A percentile compares a stretch with the other conserved stretches of the same genome.
phyloP scores from a whole-genome alignment of 2,888 invertebrate genomes.

The Cerastis leucographa region DNA sequence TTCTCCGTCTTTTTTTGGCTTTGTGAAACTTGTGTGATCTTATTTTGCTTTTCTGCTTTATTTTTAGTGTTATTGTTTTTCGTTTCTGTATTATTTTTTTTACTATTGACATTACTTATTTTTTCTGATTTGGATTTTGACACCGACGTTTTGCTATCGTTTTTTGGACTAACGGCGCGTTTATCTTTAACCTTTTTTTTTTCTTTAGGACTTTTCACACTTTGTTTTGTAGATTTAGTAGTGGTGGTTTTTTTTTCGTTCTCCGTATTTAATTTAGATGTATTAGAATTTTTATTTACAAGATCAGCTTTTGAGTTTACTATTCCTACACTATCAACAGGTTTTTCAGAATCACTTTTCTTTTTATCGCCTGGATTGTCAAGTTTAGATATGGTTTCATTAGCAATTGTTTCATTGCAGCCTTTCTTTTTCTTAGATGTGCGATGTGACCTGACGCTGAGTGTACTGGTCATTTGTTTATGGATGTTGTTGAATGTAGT shows the following conservation, averaged over 20 bases:
- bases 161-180: conserved; percentile 21
- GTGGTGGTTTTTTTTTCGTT: conserved; percentile 27
- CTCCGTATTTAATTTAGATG: conserved; percentile 38
- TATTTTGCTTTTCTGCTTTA: conserved; percentile 17
- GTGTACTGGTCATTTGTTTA: conserved; percentile 62
- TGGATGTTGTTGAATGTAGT: conserved; percentile 54
- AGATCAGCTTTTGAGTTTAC: conserved; percentile 13
- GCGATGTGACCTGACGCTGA: conserved; percentile 68
- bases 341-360: conserved; percentile 20
- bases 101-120: conserved; percentile 10
- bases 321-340: conserved; percentile 6
- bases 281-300: conserved; percentile 28
- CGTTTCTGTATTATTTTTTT: conserved; percentile 21
- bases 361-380: conserved; percentile 21
- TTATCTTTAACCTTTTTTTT: conserved; percentile 15
- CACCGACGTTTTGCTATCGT: conserved; percentile 14
- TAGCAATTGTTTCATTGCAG: conserved; percentile 46
- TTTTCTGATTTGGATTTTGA: conserved; percentile 34
- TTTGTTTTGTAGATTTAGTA: conserved; percentile 20
- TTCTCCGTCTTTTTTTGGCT: conserved; percentile 24
- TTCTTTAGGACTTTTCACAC: conserved; percentile 28
- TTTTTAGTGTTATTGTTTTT: conserved; percentile 29
- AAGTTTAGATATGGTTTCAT: conserved; percentile 29
- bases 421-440: conserved; percentile 61
- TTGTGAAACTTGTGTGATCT: conserved; percentile 13